phyloP scores from a whole-genome alignment of 2,797 vertebrate genomes.

The Mionectes olivaceus region DNA sequence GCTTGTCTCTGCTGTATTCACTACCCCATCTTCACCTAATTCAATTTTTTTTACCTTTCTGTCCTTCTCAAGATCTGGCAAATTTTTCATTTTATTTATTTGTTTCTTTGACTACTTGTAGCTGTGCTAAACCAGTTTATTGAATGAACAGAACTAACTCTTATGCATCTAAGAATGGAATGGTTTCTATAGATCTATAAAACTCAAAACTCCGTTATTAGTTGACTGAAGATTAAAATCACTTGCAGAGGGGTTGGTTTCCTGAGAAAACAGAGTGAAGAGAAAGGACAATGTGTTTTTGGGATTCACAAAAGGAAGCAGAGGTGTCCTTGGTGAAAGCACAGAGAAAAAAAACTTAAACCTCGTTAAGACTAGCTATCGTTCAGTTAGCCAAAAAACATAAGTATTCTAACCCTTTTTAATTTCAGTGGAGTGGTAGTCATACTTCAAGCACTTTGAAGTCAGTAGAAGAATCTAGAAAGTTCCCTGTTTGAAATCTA shows the following conservation, averaged over 20 bases:
- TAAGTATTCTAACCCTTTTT: background rate
- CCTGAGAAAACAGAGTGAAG: background rate
- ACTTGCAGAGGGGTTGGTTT: background rate
- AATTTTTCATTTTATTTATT: background rate
- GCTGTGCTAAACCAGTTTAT: background rate
- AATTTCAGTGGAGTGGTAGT: background rate
- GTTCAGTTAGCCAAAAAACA: background rate
- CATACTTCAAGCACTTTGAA: background rate
- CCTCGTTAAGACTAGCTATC: background rate
- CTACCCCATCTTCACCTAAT: background rate
- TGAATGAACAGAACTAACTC: background rate
- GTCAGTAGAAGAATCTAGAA: background rate
- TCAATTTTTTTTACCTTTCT: background rate
- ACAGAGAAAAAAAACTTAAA: background rate
- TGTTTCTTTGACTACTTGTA: background rate
- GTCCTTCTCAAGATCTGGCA: background rate
- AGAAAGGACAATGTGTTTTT: background rate
- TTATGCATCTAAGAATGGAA: background rate
- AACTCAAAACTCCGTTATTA: background rate
- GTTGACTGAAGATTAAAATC: background rate
- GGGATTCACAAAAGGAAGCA: background rate
- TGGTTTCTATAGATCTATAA: background rate
- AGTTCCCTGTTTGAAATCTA: background rate
- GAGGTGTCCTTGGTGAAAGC: background rate
- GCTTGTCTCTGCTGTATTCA: background rate